phyloP scores from a whole-genome alignment of 2,113 vertebrate genomes.

The Gambusia holbrooki region DNA sequence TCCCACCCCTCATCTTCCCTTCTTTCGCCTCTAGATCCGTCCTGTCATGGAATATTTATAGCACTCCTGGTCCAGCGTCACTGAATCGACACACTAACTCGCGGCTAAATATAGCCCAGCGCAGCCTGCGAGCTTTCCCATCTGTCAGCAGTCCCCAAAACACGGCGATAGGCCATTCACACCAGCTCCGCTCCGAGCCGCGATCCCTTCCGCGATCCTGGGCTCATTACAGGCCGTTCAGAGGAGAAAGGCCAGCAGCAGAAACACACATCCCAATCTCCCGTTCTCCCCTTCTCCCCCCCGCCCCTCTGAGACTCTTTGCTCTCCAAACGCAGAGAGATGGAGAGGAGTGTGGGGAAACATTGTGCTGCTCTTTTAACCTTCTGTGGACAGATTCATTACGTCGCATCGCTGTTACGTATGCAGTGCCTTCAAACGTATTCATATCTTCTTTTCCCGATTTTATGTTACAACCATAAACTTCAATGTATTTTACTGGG shows the following conservation, averaged over 20 bases:
- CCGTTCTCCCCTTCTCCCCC: constrained; percentile 27
- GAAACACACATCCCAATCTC: constrained; percentile 43
- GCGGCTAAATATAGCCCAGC: constrained; percentile 77
- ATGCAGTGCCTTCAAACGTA: neutral
- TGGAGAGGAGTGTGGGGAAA: constrained; percentile 20
- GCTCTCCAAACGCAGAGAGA: constrained; percentile 20
- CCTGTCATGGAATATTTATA: constrained; percentile 81
- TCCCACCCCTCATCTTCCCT: constrained; percentile 38
- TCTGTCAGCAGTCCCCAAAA: constrained; percentile 73
- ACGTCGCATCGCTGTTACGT: constrained; percentile 29
- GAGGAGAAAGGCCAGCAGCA: constrained; percentile 40
- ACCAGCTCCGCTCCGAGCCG: constrained; percentile 46
- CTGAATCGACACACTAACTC: constrained; percentile 78
- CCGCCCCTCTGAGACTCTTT: constrained; percentile 15
- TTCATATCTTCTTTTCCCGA: neutral
- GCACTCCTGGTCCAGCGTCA: constrained; percentile 76
- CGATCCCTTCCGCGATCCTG: constrained; percentile 26
- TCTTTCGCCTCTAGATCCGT: constrained; percentile 71
- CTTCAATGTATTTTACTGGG: neutral
- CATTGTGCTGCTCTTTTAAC: constrained; percentile 47
- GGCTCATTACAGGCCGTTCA: constrained; percentile 54
- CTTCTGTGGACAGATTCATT: constrained; percentile 26
- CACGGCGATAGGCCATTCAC: constrained; percentile 63
- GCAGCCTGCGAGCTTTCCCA: constrained; percentile 75
- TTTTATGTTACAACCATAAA: neutral